Evolutionary conservation across 2,113 vertebrate genomes (phyloP), one percentile per base, ranked within the genome.

Genomic region (Limnothrissa miodon): DNA sequence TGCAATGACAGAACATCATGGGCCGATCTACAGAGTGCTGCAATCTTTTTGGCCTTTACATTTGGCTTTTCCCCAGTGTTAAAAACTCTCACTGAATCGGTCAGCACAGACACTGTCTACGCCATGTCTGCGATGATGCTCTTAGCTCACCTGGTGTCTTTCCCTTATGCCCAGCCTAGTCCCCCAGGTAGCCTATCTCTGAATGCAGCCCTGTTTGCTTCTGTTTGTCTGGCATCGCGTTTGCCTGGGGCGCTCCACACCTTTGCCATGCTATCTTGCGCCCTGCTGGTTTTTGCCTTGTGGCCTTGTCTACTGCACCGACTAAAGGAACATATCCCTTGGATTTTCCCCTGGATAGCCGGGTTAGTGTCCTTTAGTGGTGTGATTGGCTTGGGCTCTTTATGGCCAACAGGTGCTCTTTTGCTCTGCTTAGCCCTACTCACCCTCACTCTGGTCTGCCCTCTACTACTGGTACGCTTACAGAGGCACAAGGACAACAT

Each of bases 401-500:
- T 96, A 23, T 96, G 95, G 8, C 89, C 89, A 0, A 95, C 95
- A 23, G 97, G 95, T 0, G 96, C 97, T 0, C 83, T 96, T 79
- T 95, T 99, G 46, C 93, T 99, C 0, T 92, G 95, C 36, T 86
- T 95, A 0, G 93, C 96, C 39, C 91, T 99, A 44, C 82, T 95
- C 0, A 87, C 95, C 13, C 88, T 99, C 42, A 96, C 95, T 0
- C 93, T 97, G 46, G 90, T 97, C 80, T 99, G 97, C 86, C 98
- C 98, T 11, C 93, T 96, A 87, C 95, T 96, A 84, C 95, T 99
- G 45, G 94, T 99, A 78, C 90, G 90, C 51, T 89, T 98, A 29
- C 98, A 99, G 92, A 95, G 95, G 83, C 96, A 97, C 88, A 99
- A 99, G 88, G 97, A 99, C 93, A 99, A 99, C 89, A 99, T 99